Conservation (phyloP, 30 jellyfish, hydroid and myxozoan species). For the Aurelia sp. region DNA sequence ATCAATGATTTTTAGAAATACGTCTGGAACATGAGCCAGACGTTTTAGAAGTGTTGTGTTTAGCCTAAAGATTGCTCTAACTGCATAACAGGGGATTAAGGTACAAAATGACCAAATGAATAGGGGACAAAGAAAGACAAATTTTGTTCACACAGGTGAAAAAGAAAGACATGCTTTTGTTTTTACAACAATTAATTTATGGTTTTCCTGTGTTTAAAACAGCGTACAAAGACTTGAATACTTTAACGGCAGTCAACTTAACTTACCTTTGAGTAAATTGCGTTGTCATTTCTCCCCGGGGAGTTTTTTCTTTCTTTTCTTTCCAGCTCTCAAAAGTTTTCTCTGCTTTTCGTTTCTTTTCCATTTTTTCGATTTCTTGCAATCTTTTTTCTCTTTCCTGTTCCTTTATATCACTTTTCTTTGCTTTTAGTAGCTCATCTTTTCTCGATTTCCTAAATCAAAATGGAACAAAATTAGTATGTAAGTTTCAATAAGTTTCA, state of each 20-base stretch:
- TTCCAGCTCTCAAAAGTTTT: constrained; percentile 74
- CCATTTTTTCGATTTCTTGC: constrained; percentile 64
- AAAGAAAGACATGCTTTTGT: no score
- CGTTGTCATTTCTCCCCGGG: constrained; percentile 30
- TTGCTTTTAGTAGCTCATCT: constrained; percentile 62
- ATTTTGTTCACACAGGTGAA: no score
- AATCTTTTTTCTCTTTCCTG: constrained; percentile 40
- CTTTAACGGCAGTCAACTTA: not conserved
- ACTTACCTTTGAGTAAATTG: constrained; percentile 70
- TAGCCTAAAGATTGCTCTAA: no score
- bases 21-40: no score
- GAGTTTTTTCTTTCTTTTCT: constrained; percentile 57
- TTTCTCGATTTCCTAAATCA: constrained; percentile 71
- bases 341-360: constrained; percentile 72
- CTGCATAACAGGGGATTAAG: no score
- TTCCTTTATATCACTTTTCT: constrained; percentile 55
- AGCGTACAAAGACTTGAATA: no score
- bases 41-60: no score
- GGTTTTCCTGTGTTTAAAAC: no score
- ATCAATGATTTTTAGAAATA: no score
- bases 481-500: not conserved
- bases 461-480: not conserved
- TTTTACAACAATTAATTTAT: no score
- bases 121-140: no score
- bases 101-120: no score